These are phyloP conservation scores for Andrena trimmerana DNA, from an alignment of 2,888 invertebrate genomes.

Conservation along the genomic window DNA sequence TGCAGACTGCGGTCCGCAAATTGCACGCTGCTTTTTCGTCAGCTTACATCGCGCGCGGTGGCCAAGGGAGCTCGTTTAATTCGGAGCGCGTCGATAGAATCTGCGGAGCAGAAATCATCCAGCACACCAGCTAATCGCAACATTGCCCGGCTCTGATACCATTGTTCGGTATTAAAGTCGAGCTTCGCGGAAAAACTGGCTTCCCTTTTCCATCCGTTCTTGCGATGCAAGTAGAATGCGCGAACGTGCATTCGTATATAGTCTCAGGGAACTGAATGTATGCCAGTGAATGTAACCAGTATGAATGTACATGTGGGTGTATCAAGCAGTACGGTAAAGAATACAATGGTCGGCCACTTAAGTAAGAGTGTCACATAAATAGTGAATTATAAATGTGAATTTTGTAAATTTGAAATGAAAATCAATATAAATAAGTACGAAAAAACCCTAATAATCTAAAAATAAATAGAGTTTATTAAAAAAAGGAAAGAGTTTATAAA, in stretches of 20 bases:
- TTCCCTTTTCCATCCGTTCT: constrained; percentile 10
- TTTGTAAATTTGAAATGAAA: too few species aligned
- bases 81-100: constrained; percentile 74
- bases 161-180: constrained; percentile 76
- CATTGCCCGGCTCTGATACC: constrained; percentile 62
- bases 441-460: too few species aligned
- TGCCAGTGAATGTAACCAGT: background rate
- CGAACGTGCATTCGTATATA: constrained; percentile 22
- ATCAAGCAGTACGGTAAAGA: background rate
- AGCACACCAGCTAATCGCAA: constrained; percentile 72
- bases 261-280: background rate
- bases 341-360: too few species aligned
- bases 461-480: too few species aligned
- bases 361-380: too few species aligned
- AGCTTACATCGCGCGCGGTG: constrained; percentile 71
- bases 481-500: too few species aligned
- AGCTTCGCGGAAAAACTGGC: constrained; percentile 29
- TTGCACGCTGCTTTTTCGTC: constrained; percentile 54
- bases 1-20: constrained; percentile 58
- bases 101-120: constrained; percentile 25
- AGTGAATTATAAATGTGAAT: too few species aligned
- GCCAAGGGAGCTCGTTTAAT: constrained; percentile 78
- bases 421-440: too few species aligned
- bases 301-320: background rate
- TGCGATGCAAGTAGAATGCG: constrained; percentile 13